Conservation (phyloP, 2,797 vertebrate species). For the Acrocephalus scirpaceus region DNA sequence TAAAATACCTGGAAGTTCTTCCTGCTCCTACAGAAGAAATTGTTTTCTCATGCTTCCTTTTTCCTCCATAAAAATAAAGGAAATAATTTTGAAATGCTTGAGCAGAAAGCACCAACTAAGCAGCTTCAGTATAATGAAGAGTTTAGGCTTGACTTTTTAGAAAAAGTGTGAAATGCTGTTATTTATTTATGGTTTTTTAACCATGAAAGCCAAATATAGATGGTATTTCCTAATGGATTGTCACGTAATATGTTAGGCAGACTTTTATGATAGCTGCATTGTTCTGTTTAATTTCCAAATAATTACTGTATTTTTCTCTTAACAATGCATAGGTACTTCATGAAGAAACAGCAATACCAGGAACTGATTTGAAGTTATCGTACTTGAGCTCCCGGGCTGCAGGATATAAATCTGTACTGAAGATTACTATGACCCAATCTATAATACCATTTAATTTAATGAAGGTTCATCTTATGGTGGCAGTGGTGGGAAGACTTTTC, state of each 20-base stretch:
- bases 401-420: slow-evolving; percentile 96
- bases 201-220: background rate
- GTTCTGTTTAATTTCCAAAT: background rate
- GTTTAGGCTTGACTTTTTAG: background rate
- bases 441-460: slow-evolving; percentile 94
- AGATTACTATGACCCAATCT: slow-evolving; percentile 94
- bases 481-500: slow-evolving; percentile 96
- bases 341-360: slow-evolving; percentile 94
- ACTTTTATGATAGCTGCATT: background rate
- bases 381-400: slow-evolving; percentile 96
- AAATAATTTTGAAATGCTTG: background rate
- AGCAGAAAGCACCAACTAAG: background rate
- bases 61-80: background rate
- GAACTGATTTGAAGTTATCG: slow-evolving; percentile 93
- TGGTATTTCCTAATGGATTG: background rate
- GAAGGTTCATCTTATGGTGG: slow-evolving; percentile 98
- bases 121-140: background rate
- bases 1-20: background rate
- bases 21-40: background rate
- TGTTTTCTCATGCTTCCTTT: background rate
- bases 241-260: background rate
- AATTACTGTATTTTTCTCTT: background rate
- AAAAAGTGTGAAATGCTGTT: background rate
- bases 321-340: slow-evolving; percentile 87
- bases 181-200: background rate